Evolutionary conservation across 1,140 invertebrate species (phyloP).

Genomic region (Nomia melanderi): DNA sequence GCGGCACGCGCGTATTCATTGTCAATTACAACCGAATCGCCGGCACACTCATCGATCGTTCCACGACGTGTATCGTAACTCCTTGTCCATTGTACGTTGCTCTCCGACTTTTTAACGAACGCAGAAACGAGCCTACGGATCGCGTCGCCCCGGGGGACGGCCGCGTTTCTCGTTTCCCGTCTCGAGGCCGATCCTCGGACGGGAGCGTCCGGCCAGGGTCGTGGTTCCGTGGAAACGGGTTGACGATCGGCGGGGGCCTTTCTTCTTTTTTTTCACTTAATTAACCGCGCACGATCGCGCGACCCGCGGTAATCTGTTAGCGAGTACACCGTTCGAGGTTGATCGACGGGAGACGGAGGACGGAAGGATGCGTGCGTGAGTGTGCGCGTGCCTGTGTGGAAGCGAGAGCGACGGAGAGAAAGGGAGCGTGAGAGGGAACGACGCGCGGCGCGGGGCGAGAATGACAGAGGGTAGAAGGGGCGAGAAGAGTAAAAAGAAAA

Average conservation of each 20-base stretch:
- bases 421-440: background rate
- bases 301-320: slow-evolving; percentile 31
- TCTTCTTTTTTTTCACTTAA: too few relatives aligned
- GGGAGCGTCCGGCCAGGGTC: slow-evolving; percentile 19
- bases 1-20: slow-evolving; percentile 5
- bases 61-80: background rate
- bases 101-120: background rate
- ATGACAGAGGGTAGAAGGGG: background rate
- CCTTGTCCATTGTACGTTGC: background rate
- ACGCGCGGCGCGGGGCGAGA: too few relatives aligned
- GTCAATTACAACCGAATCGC: slow-evolving; percentile 36
- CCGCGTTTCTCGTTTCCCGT: background rate
- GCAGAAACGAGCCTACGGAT: slow-evolving; percentile 12
- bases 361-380: background rate
- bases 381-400: background rate
- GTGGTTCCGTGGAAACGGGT: slow-evolving; percentile 3
- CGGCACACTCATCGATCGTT: slow-evolving; percentile 21
- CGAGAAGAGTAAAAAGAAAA: background rate
- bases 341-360: background rate
- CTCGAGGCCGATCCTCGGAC: too few relatives aligned
- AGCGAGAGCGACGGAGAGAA: background rate
- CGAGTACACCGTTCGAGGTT: slow-evolving; percentile 11
- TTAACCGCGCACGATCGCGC: slow-evolving; percentile 42
- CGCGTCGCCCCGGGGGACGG: background rate
- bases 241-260: background rate